These are phyloP conservation scores for Pachypsylla venusta DNA, from an alignment of 1,140 invertebrate genomes.

Conservation along the genomic window DNA sequence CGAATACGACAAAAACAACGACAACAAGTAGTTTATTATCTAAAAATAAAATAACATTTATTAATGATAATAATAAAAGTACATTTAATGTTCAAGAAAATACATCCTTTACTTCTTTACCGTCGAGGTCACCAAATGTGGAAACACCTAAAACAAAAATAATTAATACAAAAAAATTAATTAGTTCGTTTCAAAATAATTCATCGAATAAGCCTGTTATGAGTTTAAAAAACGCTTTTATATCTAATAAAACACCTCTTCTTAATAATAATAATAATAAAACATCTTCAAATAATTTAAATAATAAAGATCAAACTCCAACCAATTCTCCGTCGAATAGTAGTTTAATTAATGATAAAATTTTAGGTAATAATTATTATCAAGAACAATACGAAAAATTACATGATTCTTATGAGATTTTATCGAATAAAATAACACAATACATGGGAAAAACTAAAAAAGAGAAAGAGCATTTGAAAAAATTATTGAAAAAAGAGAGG, in stretches of 20 bases:
- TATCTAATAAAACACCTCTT: not conserved
- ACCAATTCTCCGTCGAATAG: not conserved
- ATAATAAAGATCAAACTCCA: not conserved
- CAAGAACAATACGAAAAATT: not conserved
- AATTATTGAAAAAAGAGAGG: conserved; percentile 10
- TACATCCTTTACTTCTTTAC: no score
- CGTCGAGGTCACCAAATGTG: no score
- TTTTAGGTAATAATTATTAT: not conserved
- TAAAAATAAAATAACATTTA: not conserved
- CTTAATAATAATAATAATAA: not conserved
- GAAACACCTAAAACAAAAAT: no score
- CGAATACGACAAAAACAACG: no score
- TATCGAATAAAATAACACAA: not conserved
- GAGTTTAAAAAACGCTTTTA: not conserved
- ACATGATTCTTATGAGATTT: not conserved
- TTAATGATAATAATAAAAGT: not conserved
- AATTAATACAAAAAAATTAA: no score
- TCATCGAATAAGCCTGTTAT: not conserved
- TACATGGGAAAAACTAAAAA: conserved; percentile 3
- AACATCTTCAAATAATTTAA: not conserved
- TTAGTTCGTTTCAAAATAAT: no score
- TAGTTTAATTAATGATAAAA: not conserved
- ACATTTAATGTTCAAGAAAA: not conserved
- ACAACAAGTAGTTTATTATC: no score
- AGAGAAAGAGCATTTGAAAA: conserved; percentile 1